Evolutionary conservation across 1,140 invertebrate species (phyloP), one percentile per base, ranked within the genome.

Genomic region (Drosophila nigrodunni): DNA sequence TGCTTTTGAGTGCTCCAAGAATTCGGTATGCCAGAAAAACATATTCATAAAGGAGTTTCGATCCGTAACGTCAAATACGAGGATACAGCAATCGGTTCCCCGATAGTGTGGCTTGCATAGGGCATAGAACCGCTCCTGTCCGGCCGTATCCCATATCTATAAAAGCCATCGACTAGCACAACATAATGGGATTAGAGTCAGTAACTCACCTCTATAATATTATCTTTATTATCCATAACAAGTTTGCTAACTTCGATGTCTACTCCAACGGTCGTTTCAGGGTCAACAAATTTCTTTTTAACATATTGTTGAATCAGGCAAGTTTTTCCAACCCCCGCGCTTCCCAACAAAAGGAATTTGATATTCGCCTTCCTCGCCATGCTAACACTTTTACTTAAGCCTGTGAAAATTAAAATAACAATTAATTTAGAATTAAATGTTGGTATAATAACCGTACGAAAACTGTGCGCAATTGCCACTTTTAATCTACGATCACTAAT

Each of bases 241-340:
- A 30, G 2, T 5, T 6, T 77, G 98, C 99, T 98, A 13, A 99
- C 98, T 93, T 98, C 97, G 44, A 99, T 97, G 94, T 99, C 99
- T 69, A 99, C 99, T 67, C 99, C 99, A 93, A 99, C 99, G 66
- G 99, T 99, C 50, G 99, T 98, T 94, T 99, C 99, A 94, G 99
- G 99, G 94, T 99, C 98, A 94, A 99, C 99, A 94, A 99, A 99
- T 93, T 99, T 99, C 93, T 99, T 99, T 94, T 99, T 99, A 62
- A 99, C 98, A 95, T 99, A 99, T 93, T 99, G 98, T 93, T 99
- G 99, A 98, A 99, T 99, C 7, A 99, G 94, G 9, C 98, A 99
- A 58, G 99, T 99, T 93, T 99, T 99, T 6, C 99, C 99, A 70
- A 99, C 99, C 80, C 98, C 98, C 83, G 97, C 98, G 93, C 99